These are phyloP conservation scores for Cydia strobilella DNA, from an alignment of 1,140 invertebrate species.

Conservation along the genomic window DNA sequence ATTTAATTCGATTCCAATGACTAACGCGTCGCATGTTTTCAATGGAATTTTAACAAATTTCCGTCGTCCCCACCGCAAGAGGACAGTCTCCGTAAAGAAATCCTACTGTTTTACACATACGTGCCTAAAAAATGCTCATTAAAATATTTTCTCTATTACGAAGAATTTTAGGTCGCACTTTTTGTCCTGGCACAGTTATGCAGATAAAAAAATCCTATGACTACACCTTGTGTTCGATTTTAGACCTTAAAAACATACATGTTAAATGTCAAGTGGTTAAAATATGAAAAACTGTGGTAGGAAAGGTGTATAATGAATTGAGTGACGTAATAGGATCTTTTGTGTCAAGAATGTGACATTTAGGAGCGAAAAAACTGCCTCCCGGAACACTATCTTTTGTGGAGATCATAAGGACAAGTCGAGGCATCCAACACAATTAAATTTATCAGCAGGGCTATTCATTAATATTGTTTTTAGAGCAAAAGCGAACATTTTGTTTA, in stretches of 20 bases:
- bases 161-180: conserved; percentile 53
- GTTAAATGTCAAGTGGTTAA: neutral
- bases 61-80: conserved; percentile 39
- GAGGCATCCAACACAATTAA: conserved; percentile 69
- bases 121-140: conserved; percentile 64
- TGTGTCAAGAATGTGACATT: conserved; percentile 53
- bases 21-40: conserved; percentile 29
- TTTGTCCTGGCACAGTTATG: conserved; percentile 57
- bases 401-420: conserved; percentile 53
- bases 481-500: conserved; percentile 75
- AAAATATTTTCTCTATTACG: conserved; percentile 72
- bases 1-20: conserved; percentile 17
- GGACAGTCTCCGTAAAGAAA: conserved; percentile 41
- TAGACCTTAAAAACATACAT: neutral
- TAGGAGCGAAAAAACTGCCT: conserved; percentile 51
- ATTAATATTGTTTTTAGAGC: conserved; percentile 63
- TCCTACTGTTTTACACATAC: conserved; percentile 56
- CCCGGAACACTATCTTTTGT: conserved; percentile 55
- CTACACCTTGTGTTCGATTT: neutral
- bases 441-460: conserved; percentile 61
- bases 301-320: conserved; percentile 39
- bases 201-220: conserved; percentile 46
- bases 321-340: conserved; percentile 38
- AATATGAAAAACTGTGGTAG: neutral
- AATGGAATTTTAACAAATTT: conserved; percentile 70